Percentiles rank a stretch among this genome's conserved stretches.
These are phyloP conservation scores for Drosophila pruinosa DNA, from an alignment of 1,140 invertebrate genomes.

Conservation along the genomic window DNA sequence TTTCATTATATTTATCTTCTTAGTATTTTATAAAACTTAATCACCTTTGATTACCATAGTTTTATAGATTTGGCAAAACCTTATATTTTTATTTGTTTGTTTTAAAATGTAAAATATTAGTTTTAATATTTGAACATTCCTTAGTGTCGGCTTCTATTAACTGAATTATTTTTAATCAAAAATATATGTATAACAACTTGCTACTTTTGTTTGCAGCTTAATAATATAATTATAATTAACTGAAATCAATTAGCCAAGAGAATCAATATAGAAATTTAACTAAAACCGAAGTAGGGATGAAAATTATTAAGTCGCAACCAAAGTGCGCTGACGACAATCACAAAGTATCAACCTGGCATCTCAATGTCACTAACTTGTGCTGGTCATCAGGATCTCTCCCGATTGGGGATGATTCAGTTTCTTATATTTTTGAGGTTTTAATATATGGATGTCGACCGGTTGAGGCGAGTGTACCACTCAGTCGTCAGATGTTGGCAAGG, in stretches of 20 bases:
- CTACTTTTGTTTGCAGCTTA: no score
- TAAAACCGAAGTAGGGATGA: background rate
- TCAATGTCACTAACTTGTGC: conserved; percentile 18
- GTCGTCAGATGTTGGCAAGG: background rate
- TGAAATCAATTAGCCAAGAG: background rate
- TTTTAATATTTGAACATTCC: no score
- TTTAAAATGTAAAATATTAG: no score
- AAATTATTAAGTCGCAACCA: background rate
- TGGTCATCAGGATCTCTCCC: conserved; percentile 16
- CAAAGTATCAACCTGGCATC: background rate
- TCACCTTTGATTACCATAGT: no score
- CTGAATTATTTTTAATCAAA: background rate
- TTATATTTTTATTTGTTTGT: no score
- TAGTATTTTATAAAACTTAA: no score
- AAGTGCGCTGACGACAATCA: background rate
- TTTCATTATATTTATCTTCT: no score
- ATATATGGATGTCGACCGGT: conserved; percentile 28
- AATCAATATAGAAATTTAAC: background rate
- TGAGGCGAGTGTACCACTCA: conserved; percentile 30
- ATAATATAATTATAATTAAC: background rate
- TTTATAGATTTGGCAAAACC: no score
- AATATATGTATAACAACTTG: no score
- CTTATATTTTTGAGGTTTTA: conserved; percentile 16
- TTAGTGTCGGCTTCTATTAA: no score
- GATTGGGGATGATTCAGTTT: background rate